Conservation (phyloP, 2,888 invertebrate species). For the Troides helena region DNA sequence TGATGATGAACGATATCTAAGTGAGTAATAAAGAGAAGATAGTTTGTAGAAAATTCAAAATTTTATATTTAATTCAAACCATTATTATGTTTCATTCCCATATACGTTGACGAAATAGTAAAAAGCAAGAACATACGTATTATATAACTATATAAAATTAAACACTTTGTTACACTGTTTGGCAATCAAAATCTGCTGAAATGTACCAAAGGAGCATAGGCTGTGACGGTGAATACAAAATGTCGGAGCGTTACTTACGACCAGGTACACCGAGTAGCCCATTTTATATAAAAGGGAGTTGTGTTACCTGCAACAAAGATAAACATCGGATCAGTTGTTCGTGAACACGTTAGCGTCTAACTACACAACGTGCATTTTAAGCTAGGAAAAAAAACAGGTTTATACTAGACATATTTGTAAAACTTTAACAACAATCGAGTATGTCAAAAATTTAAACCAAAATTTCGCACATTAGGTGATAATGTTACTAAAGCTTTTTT, state of each 20-base stretch:
- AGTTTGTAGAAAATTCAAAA: neutral
- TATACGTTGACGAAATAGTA: too few relatives aligned
- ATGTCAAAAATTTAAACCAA: neutral
- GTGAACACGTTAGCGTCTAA: conserved; percentile 21
- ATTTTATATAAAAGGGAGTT: conserved; percentile 34
- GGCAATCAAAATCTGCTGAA: neutral
- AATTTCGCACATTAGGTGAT: neutral
- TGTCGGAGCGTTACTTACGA: conserved; percentile 24
- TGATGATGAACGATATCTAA: neutral
- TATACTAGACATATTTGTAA: too few relatives aligned
- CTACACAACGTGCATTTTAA: conserved; percentile 16
- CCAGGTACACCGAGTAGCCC: conserved; percentile 24
- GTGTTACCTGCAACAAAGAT: conserved; percentile 52
- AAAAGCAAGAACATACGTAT: neutral
- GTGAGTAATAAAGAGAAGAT: neutral
- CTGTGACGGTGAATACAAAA: conserved; percentile 9
- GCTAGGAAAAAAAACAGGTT: conserved; percentile 3
- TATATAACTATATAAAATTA: too few relatives aligned
- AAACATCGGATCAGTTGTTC: conserved; percentile 30
- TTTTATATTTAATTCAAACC: neutral
- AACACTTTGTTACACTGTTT: too few relatives aligned
- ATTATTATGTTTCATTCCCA: neutral
- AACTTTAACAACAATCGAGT: neutral
- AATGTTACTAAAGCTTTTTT: too few relatives aligned
- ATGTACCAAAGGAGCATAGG: neutral